phyloP scores from a whole-genome alignment of 2,797 vertebrate species.

The Acridotheres tristis region DNA sequence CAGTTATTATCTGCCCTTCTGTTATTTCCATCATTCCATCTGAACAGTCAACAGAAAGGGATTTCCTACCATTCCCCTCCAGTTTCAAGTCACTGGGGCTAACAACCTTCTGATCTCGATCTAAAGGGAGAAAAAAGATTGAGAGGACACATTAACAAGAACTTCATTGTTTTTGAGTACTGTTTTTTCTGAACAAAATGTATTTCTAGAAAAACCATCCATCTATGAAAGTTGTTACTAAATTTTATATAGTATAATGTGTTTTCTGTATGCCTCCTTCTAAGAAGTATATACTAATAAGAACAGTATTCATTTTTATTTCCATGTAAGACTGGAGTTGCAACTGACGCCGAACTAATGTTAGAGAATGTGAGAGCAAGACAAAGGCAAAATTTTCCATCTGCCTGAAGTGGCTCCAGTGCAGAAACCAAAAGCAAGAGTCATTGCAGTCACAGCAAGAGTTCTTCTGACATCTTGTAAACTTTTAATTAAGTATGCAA shows the following conservation, averaged over 20 bases:
- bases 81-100: constrained; percentile 49
- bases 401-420: background rate
- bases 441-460: background rate
- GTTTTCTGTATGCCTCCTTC: background rate
- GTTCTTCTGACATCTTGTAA: background rate
- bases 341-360: background rate
- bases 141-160: background rate
- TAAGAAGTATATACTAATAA: background rate
- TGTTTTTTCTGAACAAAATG: background rate
- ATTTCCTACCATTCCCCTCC: constrained; percentile 23
- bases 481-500: background rate
- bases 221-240: background rate
- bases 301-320: background rate
- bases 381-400: background rate
- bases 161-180: background rate
- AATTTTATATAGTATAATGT: background rate
- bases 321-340: background rate
- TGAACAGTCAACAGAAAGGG: background rate
- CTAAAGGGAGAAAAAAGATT: constrained; percentile 54
- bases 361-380: background rate
- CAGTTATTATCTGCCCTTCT: background rate
- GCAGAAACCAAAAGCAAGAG: background rate
- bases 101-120: constrained; percentile 47
- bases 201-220: background rate
- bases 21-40: background rate